Evolutionary conservation across 2,797 vertebrate genomes (phyloP), one percentile per base, ranked within the genome.

Genomic region (Sylvilagus floridanus): DNA sequence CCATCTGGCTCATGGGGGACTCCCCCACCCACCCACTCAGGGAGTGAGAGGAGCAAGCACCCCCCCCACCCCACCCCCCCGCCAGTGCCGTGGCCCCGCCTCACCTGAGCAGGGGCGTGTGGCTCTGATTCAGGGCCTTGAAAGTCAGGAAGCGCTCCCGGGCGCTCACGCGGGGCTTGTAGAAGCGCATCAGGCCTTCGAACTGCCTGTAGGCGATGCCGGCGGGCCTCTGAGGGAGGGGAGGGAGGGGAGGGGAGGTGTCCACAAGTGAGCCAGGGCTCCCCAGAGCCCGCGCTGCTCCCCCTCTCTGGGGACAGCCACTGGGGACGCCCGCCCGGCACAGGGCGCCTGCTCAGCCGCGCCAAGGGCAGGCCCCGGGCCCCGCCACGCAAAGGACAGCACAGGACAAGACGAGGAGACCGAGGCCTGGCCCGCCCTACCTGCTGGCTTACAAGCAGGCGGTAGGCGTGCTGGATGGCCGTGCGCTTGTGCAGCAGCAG

Each of bases 101-200:
- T 93, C 96, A 99, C 99, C 99, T 99, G 90, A 99, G 98, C 97
- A 99, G 98, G 19, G 98, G 96, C n/a, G 98, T 97, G 91, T 97
- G 98, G 94, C 99, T 99, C 94, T 98, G 99, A 95, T 99, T 99
- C 77, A 99, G 98, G 95, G 99, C 99, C 98, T 99, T 99, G 97
- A 99, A 99, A 0, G 99, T 99, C 69, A 99, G 99, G 96, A 99
- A 99, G 66, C 99, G 98, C 96, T 99, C 99, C 85, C 98, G 98
- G 2, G 99, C 98, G 10, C 98, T 98, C 99, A 99, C 99, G 65
- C 99, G 98, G 37, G 99, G 99, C 96, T 99, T 98, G 97, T 99
- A 99, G 98, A 99, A 99, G 52, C 99, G 98, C 99, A 99, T 98
- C 95, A 99, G 98, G 95, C 99, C 99, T 90, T 99, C 99, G 3